Percentiles rank a stretch among this genome's conserved stretches.
phyloP scores from a whole-genome alignment of 2,113 vertebrate species.

The Motacilla tschutschensis region DNA sequence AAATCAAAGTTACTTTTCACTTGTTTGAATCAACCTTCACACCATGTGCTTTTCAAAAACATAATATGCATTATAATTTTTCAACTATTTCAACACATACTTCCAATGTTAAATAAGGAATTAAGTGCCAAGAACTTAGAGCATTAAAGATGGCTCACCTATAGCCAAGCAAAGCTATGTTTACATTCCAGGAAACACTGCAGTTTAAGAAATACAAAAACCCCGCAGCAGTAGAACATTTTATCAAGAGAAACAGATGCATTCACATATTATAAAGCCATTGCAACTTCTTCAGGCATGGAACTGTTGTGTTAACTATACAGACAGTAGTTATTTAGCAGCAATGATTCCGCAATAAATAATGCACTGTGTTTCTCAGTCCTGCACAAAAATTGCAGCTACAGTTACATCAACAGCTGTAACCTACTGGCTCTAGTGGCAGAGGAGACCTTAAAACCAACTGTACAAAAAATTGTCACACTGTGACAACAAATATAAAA shows the following conservation, averaged over 20 bases:
- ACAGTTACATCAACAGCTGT: constrained; percentile 83
- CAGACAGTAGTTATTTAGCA: constrained; percentile 99
- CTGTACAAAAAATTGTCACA: constrained; percentile 86
- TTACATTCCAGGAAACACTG: constrained; percentile 81
- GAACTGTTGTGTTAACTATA: constrained; percentile 88
- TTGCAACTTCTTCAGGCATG: constrained; percentile 82
- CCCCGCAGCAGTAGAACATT: constrained; percentile 75
- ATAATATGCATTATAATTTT: constrained; percentile 56
- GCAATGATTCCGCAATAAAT: constrained; percentile 96
- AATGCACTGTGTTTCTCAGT: constrained; percentile 89
- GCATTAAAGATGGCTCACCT: constrained; percentile 75
- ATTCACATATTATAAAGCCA: constrained; percentile 89
- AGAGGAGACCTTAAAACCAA: constrained; percentile 83
- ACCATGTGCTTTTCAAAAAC: constrained; percentile 67
- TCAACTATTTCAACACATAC: constrained; percentile 63
- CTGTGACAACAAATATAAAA: constrained; percentile 87
- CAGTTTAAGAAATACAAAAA: constrained; percentile 77
- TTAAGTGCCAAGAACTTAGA: constrained; percentile 68
- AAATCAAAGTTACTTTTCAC: constrained; percentile 50
- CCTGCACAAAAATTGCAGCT: constrained; percentile 85
- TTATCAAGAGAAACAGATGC: constrained; percentile 81
- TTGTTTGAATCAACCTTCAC: constrained; percentile 64
- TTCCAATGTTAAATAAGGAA: constrained; percentile 69
- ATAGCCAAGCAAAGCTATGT: constrained; percentile 79
- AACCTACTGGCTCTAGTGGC: constrained; percentile 85